Evolutionary conservation across 2,797 vertebrate genomes (phyloP).

Genomic region (Lepidocolaptes lacrymiger): DNA sequence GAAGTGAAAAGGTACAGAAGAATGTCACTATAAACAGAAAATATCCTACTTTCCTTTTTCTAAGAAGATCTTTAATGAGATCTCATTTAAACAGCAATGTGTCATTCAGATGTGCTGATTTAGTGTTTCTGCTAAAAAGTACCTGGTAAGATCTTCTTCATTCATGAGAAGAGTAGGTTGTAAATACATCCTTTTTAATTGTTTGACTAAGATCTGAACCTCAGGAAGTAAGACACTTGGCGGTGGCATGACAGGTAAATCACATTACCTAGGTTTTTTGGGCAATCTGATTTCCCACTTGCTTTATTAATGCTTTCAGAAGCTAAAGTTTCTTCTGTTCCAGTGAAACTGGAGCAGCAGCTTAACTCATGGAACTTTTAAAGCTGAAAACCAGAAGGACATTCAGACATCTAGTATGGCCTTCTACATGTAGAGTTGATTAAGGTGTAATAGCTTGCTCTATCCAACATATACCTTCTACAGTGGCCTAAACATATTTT

Average conservation of each 20-base stretch:
- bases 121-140: neutral
- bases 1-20: too few relatives aligned
- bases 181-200: slow-evolving; percentile 37
- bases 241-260: neutral
- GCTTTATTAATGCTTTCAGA: neutral
- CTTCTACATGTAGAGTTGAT: neutral
- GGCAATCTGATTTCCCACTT: slow-evolving; percentile 6
- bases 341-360: neutral
- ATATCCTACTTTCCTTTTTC: too few relatives aligned
- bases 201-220: neutral
- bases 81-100: neutral
- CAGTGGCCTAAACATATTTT: neutral
- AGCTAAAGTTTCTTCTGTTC: neutral
- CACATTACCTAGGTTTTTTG: neutral
- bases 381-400: neutral
- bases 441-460: neutral
- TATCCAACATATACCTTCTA: neutral
- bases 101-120: neutral
- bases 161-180: neutral
- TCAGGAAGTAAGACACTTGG: neutral
- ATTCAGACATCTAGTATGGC: neutral
- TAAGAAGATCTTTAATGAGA: too few relatives aligned
- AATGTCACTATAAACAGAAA: too few relatives aligned
- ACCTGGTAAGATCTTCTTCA: neutral
- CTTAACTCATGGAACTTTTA: neutral